Evolutionary conservation across 2,888 invertebrate species (phyloP).

Genomic region (Lasioglossum vierecki): DNA sequence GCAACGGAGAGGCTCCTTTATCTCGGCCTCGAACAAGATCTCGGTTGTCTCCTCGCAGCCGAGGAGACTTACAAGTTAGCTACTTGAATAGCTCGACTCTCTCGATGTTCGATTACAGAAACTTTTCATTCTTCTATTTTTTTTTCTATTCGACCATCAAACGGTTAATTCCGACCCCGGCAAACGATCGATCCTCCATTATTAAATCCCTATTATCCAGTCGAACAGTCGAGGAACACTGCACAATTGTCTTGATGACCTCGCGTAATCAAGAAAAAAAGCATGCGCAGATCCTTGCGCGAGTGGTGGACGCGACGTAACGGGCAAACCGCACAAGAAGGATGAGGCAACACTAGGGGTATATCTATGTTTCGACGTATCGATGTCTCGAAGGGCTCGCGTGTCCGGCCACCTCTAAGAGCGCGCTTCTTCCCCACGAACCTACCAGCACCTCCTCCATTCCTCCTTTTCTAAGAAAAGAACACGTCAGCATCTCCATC

Average conservation of each 20-base stretch:
- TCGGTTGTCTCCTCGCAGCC: not conserved
- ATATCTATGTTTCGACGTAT: conserved; percentile 74
- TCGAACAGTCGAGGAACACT: not conserved
- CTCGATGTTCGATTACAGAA: not conserved
- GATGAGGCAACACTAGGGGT: conserved; percentile 65
- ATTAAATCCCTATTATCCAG: not conserved
- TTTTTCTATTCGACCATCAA: not conserved
- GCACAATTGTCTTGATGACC: not conserved
- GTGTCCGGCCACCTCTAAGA: conserved; percentile 65
- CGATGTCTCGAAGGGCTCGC: conserved; percentile 71
- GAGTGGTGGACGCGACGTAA: conserved; percentile 45
- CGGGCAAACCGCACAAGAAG: conserved; percentile 71
- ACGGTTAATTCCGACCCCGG: too few species aligned
- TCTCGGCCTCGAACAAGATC: not conserved
- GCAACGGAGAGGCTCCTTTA: conserved; percentile 23
- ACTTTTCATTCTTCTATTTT: not conserved
- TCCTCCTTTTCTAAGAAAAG: not conserved
- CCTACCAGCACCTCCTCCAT: not conserved
- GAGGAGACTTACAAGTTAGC: not conserved
- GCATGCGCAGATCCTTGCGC: not conserved
- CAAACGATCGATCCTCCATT: too few species aligned
- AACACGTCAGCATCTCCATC: not conserved
- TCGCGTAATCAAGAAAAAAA: not conserved
- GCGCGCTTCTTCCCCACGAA: conserved; percentile 36
- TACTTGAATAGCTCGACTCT: not conserved